phyloP scores from a whole-genome alignment of 1,140 invertebrate genomes.

The Nephila pilipes region DNA sequence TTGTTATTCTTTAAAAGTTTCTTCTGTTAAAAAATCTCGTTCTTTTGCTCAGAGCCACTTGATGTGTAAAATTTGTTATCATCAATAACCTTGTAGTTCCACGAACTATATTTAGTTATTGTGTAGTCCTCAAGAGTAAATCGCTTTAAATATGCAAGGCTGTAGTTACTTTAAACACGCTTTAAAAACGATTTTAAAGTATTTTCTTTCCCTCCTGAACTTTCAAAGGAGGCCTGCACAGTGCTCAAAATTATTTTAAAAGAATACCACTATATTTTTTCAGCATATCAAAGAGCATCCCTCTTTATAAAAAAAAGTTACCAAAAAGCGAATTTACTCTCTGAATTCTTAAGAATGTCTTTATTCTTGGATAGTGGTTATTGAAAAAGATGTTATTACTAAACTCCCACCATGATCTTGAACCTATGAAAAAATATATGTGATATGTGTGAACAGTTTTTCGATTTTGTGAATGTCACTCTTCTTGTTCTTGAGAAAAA shows the following conservation, averaged over 20 bases:
- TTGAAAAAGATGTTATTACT: neutral
- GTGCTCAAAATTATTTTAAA: neutral
- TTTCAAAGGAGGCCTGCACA: neutral
- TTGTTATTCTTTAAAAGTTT: too few relatives aligned
- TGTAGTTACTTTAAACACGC: too few relatives aligned
- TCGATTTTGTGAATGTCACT: conserved; percentile 54
- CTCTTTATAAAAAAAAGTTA: neutral
- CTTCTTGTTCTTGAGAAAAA: neutral
- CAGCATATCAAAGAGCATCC: neutral
- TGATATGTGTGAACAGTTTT: conserved; percentile 71
- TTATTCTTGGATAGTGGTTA: neutral
- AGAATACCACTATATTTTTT: conserved; percentile 11
- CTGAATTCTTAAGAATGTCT: neutral
- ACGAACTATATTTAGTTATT: too few relatives aligned
- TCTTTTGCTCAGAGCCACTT: too few relatives aligned
- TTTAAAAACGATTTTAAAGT: too few relatives aligned
- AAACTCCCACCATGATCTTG: conserved; percentile 51
- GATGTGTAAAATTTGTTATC: too few relatives aligned
- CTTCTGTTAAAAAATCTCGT: too few relatives aligned
- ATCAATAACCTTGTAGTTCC: too few relatives aligned
- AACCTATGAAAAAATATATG: conserved; percentile 49
- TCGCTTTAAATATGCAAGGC: too few relatives aligned
- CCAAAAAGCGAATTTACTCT: neutral
- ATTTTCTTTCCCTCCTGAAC: neutral
- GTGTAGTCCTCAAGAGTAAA: too few relatives aligned